Conservation (phyloP, 2,888 invertebrate species). For the Ypsolopha sequella region DNA sequence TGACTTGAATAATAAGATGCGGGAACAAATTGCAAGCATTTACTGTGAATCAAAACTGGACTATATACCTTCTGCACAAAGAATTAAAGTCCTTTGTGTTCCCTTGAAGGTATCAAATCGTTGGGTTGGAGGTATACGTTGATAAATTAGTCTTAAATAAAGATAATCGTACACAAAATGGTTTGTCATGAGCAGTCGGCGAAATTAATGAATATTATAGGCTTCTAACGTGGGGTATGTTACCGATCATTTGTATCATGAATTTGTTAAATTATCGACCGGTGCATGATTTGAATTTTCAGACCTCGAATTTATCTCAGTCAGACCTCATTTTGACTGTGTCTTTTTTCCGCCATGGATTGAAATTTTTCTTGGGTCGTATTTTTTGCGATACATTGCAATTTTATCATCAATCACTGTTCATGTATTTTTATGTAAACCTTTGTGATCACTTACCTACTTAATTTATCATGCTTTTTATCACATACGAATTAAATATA, state of each 20-base stretch:
- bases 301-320: slow-evolving; percentile 16
- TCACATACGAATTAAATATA: too few species aligned
- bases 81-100: slow-evolving; percentile 24
- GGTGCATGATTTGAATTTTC: slow-evolving; percentile 46
- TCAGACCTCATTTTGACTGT: slow-evolving; percentile 12
- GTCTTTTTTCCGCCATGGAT: slow-evolving; percentile 2
- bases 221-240: slow-evolving; percentile 22
- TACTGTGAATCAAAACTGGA: not conserved
- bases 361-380: too few species aligned
- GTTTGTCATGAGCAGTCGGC: slow-evolving; percentile 61
- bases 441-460: too few species aligned
- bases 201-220: slow-evolving; percentile 67
- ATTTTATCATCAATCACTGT: too few species aligned
- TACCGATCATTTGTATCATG: slow-evolving; percentile 51
- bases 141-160: slow-evolving; percentile 62
- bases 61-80: slow-evolving; percentile 4
- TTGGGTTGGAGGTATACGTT: slow-evolving; percentile 16
- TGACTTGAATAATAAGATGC: slow-evolving; percentile 4
- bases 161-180: slow-evolving; percentile 58
- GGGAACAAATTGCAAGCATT: not conserved
- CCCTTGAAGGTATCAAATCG: not conserved
- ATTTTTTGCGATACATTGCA: too few species aligned
- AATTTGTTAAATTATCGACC: slow-evolving; percentile 63
- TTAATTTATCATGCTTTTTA: too few species aligned
- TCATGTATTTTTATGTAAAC: too few species aligned